phyloP scores from a whole-genome alignment of 35 echinoderm and acorn worm species.

The Anneissia japonica region DNA sequence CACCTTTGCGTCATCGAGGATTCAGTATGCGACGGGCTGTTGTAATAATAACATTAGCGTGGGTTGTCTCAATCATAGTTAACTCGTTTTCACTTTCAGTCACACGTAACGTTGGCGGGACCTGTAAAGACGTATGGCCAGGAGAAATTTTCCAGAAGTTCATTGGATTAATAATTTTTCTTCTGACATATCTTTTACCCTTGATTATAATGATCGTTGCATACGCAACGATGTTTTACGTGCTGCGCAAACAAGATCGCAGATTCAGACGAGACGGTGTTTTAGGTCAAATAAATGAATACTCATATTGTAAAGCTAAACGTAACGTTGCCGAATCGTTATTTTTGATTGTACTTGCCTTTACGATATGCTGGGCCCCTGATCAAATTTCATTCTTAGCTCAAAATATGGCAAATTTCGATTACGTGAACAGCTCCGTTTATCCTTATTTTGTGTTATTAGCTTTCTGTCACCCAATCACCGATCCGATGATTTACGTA shows the following conservation, averaged over 20 bases:
- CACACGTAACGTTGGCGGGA: slow-evolving; percentile 41
- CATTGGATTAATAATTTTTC: slow-evolving; percentile 70
- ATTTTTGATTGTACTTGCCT: slow-evolving; percentile 59
- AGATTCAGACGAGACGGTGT: slow-evolving; percentile 24
- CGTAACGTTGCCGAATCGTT: slow-evolving; percentile 87
- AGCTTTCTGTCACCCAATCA: slow-evolving; percentile 80
- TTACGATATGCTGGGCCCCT: slow-evolving; percentile 91
- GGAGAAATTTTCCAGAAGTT: slow-evolving; percentile 48
- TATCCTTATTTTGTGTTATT: slow-evolving; percentile 83
- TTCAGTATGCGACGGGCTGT: slow-evolving; percentile 56
- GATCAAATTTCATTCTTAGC: slow-evolving; percentile 90
- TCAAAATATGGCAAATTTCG: slow-evolving; percentile 65
- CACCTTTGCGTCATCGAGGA: slow-evolving; percentile 56
- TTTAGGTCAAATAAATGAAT: slow-evolving; percentile 34
- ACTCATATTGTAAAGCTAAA: slow-evolving; percentile 53
- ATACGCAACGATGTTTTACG: slow-evolving; percentile 66
- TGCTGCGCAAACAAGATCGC: slow-evolving; percentile 42
- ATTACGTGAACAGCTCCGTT: slow-evolving; percentile 65
- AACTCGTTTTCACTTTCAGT: slow-evolving; percentile 88
- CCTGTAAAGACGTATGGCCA: slow-evolving; percentile 55
- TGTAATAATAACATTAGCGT: slow-evolving; percentile 62
- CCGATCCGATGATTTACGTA: slow-evolving; percentile 93
- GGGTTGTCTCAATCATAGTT: slow-evolving; percentile 59
- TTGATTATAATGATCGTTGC: slow-evolving; percentile 70
- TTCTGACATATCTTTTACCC: slow-evolving; percentile 79